Evolutionary conservation across 1,140 invertebrate genomes (phyloP).

Genomic region (Lordiphosa stackelbergi): DNA sequence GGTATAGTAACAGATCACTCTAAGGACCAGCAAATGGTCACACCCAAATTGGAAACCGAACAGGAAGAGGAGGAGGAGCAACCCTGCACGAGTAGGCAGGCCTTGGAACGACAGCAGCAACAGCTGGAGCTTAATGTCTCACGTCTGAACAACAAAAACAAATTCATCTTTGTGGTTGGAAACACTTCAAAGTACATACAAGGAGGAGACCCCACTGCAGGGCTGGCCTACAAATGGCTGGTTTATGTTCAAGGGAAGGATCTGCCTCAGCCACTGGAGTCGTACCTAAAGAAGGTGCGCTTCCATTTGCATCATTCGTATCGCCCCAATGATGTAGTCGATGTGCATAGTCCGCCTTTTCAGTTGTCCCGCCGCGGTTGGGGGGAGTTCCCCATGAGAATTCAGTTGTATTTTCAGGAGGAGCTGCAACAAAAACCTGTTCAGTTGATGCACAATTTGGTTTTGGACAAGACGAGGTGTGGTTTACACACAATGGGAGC

Average conservation of each 20-base stretch:
- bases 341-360: conserved; percentile 88
- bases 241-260: conserved; percentile 84
- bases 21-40: conserved; percentile 10
- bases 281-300: conserved; percentile 85
- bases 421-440: conserved; percentile 85
- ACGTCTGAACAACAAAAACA: conserved; percentile 66
- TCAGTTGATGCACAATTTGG: conserved; percentile 88
- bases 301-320: conserved; percentile 92
- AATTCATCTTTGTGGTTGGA: conserved; percentile 82
- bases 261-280: conserved; percentile 79
- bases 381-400: conserved; percentile 92
- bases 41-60: not conserved
- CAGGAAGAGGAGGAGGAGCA: conserved; percentile 33
- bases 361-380: conserved; percentile 90
- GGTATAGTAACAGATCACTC: conserved; percentile 71
- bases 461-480: conserved; percentile 89
- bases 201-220: conserved; percentile 66
- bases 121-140: conserved; percentile 44
- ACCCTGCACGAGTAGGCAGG: conserved; percentile 54
- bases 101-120: conserved; percentile 36
- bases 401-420: conserved; percentile 89
- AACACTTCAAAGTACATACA: conserved; percentile 92
- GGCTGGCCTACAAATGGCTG: conserved; percentile 93
- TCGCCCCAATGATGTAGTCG: conserved; percentile 90
- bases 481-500: conserved; percentile 90